A percentile compares a stretch with the other conserved stretches of the same genome.
Evolutionary conservation across 2,113 vertebrate genomes (phyloP).

Genomic region (Lamprologus sp.): DNA sequence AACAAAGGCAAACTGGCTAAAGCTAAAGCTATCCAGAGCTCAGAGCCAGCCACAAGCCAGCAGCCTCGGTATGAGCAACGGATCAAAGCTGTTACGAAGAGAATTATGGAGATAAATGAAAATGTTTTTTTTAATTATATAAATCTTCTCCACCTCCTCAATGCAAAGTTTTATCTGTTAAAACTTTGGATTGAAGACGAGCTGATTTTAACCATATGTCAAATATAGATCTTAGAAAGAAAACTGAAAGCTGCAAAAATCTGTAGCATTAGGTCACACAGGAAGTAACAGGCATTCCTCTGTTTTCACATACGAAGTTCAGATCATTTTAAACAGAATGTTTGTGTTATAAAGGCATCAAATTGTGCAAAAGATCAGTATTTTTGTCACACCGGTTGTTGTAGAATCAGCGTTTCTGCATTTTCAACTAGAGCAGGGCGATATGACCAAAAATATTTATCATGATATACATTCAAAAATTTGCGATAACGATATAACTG

Average conservation of each 20-base stretch:
- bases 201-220: background rate
- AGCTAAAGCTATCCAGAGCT: background rate
- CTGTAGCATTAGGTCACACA: background rate
- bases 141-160: background rate
- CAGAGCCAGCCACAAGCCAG: background rate
- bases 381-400: background rate
- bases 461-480: background rate
- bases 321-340: background rate
- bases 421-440: background rate
- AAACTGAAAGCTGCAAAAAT: background rate
- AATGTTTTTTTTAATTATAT: rapidly evolving
- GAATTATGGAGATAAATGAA: background rate
- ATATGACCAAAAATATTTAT: background rate
- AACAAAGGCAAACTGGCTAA: background rate
- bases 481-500: background rate
- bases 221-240: background rate
- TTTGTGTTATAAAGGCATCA: background rate
- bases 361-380: background rate
- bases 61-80: background rate
- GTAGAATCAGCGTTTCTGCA: background rate
- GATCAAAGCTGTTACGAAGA: background rate
- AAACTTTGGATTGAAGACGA: background rate
- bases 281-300: background rate
- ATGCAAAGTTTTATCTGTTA: background rate
- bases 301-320: background rate